Percentiles rank a stretch among this genome's conserved stretches.
These are phyloP conservation scores for Lordiphosa andalusiaca DNA, from an alignment of 2,888 invertebrate genomes.

Conservation along the genomic window DNA sequence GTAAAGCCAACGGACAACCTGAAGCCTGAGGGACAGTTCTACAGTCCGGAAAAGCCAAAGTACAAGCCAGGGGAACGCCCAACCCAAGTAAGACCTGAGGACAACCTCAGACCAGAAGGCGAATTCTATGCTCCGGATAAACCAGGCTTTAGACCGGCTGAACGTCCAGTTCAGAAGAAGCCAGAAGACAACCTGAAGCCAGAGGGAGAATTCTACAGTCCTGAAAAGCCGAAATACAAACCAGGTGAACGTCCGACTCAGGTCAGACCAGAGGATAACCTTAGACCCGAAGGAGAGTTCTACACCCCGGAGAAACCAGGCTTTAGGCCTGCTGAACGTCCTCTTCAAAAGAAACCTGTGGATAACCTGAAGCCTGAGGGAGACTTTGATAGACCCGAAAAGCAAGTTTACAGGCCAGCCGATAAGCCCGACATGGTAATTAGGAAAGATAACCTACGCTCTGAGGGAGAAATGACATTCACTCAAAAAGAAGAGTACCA, in stretches of 20 bases:
- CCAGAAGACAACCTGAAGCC: conserved; percentile 82
- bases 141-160: conserved; percentile 81
- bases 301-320: conserved; percentile 80
- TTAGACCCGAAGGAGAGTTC: conserved; percentile 83
- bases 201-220: conserved; percentile 81
- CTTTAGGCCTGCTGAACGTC: conserved; percentile 80
- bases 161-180: conserved; percentile 76
- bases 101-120: conserved; percentile 38
- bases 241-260: conserved; percentile 81
- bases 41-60: conserved; percentile 17
- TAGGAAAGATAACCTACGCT: too few species aligned
- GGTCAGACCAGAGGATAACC: conserved; percentile 81
- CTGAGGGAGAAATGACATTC: too few species aligned
- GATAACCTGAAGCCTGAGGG: conserved; percentile 83
- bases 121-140: conserved; percentile 43
- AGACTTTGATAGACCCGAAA: conserved; percentile 76
- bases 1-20: conserved; percentile 14
- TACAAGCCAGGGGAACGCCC: too few species aligned
- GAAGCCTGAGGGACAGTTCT: conserved; percentile 51
- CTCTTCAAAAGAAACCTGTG: conserved; percentile 80
- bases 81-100: too few species aligned
- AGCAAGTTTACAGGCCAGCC: conserved; percentile 79
- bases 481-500: too few species aligned
- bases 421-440: too few species aligned
- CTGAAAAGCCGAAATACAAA: conserved; percentile 78